These are phyloP conservation scores for Microplitis mediator DNA, from an alignment of 1,140 invertebrate genomes.

Conservation along the genomic window DNA sequence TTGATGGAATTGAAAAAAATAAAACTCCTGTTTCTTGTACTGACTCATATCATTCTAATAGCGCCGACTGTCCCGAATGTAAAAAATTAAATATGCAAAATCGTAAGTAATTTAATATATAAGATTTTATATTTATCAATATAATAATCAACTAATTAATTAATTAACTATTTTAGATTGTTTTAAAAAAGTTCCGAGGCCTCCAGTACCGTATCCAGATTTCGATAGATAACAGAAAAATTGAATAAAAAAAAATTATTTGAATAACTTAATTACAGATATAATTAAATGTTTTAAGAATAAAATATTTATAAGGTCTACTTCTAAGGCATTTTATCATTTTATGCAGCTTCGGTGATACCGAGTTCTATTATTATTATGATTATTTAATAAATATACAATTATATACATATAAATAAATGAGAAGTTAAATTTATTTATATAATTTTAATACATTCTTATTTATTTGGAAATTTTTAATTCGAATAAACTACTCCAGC, in stretches of 20 bases:
- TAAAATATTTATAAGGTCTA: not conserved
- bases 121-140: no score
- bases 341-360: no score
- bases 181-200: slow-evolving; percentile 35
- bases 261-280: not conserved
- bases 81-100: not conserved
- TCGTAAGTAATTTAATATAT: not conserved
- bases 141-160: not conserved
- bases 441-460: not conserved
- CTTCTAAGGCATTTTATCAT: not conserved
- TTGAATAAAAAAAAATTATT: no score
- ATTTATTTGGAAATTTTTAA: not conserved
- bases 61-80: no score
- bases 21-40: not conserved
- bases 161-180: slow-evolving; percentile 29
- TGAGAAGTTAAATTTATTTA: not conserved
- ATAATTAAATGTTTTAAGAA: not conserved
- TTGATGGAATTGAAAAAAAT: no score
- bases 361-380: not conserved
- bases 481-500: not conserved
- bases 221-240: slow-evolving; percentile 39
- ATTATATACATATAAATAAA: not conserved
- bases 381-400: not conserved
- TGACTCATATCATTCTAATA: not conserved
- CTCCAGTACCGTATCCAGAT: slow-evolving; percentile 43